These are phyloP conservation scores for Bathynomus jamesi DNA, from an alignment of 1,140 invertebrate genomes.

Conservation along the genomic window DNA sequence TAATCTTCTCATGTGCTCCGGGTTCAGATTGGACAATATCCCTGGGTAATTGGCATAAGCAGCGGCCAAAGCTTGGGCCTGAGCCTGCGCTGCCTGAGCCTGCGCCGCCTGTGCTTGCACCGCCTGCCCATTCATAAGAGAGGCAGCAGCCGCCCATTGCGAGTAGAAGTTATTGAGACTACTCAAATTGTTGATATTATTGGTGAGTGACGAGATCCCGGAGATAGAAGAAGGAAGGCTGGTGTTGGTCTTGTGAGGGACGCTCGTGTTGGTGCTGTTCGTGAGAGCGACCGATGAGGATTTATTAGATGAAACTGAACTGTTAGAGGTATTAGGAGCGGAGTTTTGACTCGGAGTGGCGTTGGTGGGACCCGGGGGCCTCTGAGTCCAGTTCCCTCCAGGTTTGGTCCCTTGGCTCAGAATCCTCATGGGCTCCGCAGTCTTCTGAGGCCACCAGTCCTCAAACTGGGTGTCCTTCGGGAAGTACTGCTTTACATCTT, in stretches of 20 bases:
- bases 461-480: slow-evolving; percentile 78
- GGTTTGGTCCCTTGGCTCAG: slow-evolving; percentile 30
- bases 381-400: slow-evolving; percentile 38
- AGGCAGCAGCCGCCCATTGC: slow-evolving; percentile 28
- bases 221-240: slow-evolving; percentile 7
- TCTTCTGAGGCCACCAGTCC: slow-evolving; percentile 68
- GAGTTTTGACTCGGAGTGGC: slow-evolving; percentile 7
- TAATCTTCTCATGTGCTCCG: slow-evolving; percentile 30
- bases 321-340: neutral
- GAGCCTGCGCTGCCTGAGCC: neutral
- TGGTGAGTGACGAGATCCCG: slow-evolving; percentile 19
- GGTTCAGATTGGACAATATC: slow-evolving; percentile 26
- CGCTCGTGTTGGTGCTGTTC: neutral
- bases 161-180: slow-evolving; percentile 23
- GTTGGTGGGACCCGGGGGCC: slow-evolving; percentile 25
- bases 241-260: neutral
- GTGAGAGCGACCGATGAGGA: neutral
- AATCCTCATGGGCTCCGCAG: slow-evolving; percentile 34
- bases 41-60: slow-evolving; percentile 21
- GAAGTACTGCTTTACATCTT: slow-evolving; percentile 83
- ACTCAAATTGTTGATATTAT: slow-evolving; percentile 23
- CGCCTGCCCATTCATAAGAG: slow-evolving; percentile 27
- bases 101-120: neutral
- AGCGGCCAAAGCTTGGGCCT: slow-evolving; percentile 1
- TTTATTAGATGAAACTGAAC: neutral